A percentile compares a stretch with the other conserved stretches of the same genome.
phyloP scores from a whole-genome alignment of 2,888 invertebrate genomes.

The Lordiphosa fenestrarum region DNA sequence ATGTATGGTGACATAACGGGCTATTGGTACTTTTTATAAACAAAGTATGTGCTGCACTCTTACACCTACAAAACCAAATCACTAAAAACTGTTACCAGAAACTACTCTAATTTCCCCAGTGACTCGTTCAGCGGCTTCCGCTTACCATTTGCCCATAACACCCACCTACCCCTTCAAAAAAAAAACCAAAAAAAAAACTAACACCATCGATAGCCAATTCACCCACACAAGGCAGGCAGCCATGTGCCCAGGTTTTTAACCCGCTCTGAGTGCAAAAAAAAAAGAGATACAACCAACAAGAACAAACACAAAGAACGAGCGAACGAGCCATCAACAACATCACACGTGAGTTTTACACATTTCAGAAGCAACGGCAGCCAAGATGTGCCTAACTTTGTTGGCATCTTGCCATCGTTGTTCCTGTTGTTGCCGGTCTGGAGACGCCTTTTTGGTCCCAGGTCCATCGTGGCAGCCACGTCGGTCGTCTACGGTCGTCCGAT shows the following conservation, averaged over 20 bases:
- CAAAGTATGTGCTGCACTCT: no score
- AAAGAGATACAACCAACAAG: constrained; percentile 7
- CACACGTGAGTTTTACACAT: constrained; percentile 72
- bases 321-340: constrained; percentile 61
- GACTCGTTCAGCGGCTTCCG: no score
- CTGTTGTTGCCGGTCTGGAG: constrained; percentile 22
- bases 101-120: no score
- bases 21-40: no score
- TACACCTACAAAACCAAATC: no score
- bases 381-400: constrained; percentile 35
- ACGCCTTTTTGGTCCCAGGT: constrained; percentile 30
- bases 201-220: neutral
- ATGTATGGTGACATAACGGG: no score
- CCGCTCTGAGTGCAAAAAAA: constrained; percentile 1
- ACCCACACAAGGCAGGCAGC: constrained; percentile 27
- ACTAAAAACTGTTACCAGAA: no score
- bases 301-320: constrained; percentile 20
- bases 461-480: constrained; percentile 33
- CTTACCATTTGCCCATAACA: no score
- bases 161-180: neutral
- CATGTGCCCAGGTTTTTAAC: no score
- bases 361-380: constrained; percentile 60
- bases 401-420: constrained; percentile 22
- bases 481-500: constrained; percentile 45
- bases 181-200: no score